A percentile compares a stretch with the other conserved stretches of the same genome.
These are phyloP conservation scores for Tichodroma muraria DNA, from an alignment of 2,113 vertebrate genomes.

Conservation along the genomic window DNA sequence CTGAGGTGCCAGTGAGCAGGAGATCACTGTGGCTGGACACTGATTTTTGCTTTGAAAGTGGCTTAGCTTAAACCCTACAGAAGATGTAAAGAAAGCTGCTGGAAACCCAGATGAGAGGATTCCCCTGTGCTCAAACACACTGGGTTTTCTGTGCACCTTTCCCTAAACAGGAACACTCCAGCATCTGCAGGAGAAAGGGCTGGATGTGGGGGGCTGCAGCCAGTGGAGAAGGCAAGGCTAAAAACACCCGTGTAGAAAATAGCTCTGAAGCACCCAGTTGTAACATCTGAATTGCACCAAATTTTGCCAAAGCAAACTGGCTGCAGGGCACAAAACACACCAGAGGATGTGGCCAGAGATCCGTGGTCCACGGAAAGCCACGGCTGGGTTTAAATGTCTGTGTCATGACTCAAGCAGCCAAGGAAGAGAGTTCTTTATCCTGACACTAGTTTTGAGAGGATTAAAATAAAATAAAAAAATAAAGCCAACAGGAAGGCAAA, in stretches of 20 bases:
- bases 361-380: neutral
- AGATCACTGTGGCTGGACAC: neutral
- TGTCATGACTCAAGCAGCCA: neutral
- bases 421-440: neutral
- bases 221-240: neutral
- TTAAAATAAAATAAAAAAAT: neutral
- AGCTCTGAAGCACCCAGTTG: neutral
- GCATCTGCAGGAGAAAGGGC: fast-evolving
- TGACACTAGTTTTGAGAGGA: neutral
- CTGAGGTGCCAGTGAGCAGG: neutral
- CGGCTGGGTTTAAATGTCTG: fast-evolving
- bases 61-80: neutral
- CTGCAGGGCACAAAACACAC: neutral
- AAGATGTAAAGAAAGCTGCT: neutral
- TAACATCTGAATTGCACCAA: neutral
- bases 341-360: neutral
- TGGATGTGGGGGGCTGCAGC: fast-evolving
- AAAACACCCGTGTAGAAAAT: neutral
- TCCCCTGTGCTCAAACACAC: neutral
- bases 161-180: fast-evolving
- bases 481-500: neutral
- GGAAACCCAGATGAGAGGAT: neutral
- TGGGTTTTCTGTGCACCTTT: fast-evolving
- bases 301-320: neutral
- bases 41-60: neutral